A percentile compares a stretch with the other conserved stretches of the same genome.
phyloP scores from a whole-genome alignment of 53 echinoderm and acorn worm genomes.

The Stichopus horrens region DNA sequence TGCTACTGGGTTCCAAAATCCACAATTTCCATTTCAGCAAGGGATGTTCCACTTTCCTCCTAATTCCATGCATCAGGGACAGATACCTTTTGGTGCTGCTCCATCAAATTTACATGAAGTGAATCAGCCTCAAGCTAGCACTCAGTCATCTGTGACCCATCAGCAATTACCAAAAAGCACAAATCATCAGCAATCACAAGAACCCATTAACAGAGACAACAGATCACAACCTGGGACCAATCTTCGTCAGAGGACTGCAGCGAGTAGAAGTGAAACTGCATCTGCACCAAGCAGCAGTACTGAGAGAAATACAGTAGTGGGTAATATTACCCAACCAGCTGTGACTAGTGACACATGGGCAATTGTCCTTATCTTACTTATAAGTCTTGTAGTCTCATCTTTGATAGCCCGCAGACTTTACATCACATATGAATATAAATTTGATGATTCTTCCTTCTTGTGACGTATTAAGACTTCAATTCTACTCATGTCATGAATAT shows the following conservation, averaged over 20 bases:
- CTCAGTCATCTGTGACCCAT: conserved; percentile 18
- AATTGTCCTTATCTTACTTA: conserved; percentile 27
- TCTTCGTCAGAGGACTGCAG: conserved; percentile 15
- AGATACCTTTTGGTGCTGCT: conserved; percentile 44
- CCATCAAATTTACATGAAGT: conserved; percentile 3
- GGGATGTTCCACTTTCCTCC: conserved; percentile 66
- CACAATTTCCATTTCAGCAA: conserved; percentile 51
- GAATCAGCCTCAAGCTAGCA: conserved; percentile 49
- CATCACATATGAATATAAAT: conserved; percentile 83
- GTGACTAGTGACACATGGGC: conserved; percentile 25
- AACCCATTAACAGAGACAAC: background rate
- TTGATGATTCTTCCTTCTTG: conserved; percentile 54
- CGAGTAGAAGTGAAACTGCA: background rate
- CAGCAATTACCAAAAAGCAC: conserved; percentile 1
- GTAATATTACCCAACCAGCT: background rate
- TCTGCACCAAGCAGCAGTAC: background rate
- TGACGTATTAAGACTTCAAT: background rate
- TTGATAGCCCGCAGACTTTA: conserved; percentile 74
- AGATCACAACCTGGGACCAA: background rate
- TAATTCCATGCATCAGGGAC: conserved; percentile 62
- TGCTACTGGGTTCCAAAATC: conserved; percentile 50
- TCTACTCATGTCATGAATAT: background rate
- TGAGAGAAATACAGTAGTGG: background rate
- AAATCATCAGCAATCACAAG: conserved; percentile 13
- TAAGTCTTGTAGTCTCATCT: conserved; percentile 67